Evolutionary conservation across 2,113 vertebrate species (phyloP), one percentile per base, ranked within the genome.

Genomic region (Pampusana beccarii): DNA sequence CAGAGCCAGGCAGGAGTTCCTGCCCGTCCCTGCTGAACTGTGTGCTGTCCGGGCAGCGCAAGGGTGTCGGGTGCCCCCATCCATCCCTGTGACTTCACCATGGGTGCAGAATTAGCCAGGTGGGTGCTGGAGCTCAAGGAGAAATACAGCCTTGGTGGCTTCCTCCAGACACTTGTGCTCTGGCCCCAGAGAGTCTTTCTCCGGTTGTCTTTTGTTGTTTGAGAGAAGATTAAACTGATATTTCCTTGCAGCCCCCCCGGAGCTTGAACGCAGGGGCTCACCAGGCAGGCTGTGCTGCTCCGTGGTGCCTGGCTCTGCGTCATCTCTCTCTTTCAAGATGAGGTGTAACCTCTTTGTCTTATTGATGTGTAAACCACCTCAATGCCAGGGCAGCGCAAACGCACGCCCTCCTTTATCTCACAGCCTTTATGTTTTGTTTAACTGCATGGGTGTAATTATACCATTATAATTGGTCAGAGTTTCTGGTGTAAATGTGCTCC

Each of bases 361-460:
- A 3, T 8, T 71, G 91, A 0, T 51, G 87, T 38, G 80, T n/a
- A 46, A 57, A 40, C 46, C 38, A n/a, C 78, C 17, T 6, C 48
- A 70, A 2, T 5, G 85, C 38, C 5, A 82, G 91, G 86, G 89
- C 93, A 87, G 56, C 20, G 84, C 69, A 46, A 15, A 72, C 20
- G 26, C 88, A 72, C 90, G 1, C 85, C 93, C 93, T 95, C 79
- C 81, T 74, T 20, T 40, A 75, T 16, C 87, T 80, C 88, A 16
- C 87, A 75, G 87, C 57, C 81, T 71, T 61, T 20, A 3, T 70
- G n/a, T 36, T 79, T 34, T 71, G 90, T 71, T 86, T 74, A 36
- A 38, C 77, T 95, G 48, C 74, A 17, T 24, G 81, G 91, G 2
- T 92, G 1, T 95, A 87, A 94, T 91, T 96, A 91, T 26, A n/a